Evolutionary conservation across 1,140 invertebrate genomes (phyloP), one percentile per base, ranked within the genome.

Genomic region (Drosophila lacteicornis): DNA sequence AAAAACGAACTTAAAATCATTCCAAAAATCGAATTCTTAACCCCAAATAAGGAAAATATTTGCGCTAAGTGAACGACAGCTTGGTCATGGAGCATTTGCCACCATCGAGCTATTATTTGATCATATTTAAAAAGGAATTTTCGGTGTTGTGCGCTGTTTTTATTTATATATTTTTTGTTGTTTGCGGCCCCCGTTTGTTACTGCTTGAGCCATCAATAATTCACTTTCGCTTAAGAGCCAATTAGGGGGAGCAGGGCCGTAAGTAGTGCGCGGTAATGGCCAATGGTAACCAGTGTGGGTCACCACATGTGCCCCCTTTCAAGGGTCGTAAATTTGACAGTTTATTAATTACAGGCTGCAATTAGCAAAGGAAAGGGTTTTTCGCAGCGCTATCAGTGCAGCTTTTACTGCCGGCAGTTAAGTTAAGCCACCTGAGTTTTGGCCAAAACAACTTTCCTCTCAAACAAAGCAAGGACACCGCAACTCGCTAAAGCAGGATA

Each of bases 71-170:
- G 67, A 9, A 33, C 80, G 27, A 78, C 83, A 87, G 80, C 83
- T 78, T 83, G 80, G 62, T 53, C 66, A 43, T 68, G 43, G 53
- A 76, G 67, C 77, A 77, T 51, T 75, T 67, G 43, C 75, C 61
- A 40, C 62, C 53, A 33, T 59, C 38, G 46, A 53, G 73, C 62
- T 61, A 83, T 88, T 87, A 87, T 88, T 88, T 80, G 86, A 82
- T 88, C 84, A 88, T 87, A 88, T 88, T 87, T 88, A 88, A 87
- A 87, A 84, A 88, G 79, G 83, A 83, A 87, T 87, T 88, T 87
- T 74, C 78, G 58, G 58, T 65, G 62, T 74, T 79, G 30, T 55
- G 38, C 51, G 38, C 17, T 55, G 17, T 25, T 17, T 51, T 47
- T 38, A 11, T 11, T n/a, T 57, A 2, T 13, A 22, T 42, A 46